Base-by-base conservation (phyloP, 2,797 vertebrate genomes). In the Lutjanus argentimaculatus region DNA sequence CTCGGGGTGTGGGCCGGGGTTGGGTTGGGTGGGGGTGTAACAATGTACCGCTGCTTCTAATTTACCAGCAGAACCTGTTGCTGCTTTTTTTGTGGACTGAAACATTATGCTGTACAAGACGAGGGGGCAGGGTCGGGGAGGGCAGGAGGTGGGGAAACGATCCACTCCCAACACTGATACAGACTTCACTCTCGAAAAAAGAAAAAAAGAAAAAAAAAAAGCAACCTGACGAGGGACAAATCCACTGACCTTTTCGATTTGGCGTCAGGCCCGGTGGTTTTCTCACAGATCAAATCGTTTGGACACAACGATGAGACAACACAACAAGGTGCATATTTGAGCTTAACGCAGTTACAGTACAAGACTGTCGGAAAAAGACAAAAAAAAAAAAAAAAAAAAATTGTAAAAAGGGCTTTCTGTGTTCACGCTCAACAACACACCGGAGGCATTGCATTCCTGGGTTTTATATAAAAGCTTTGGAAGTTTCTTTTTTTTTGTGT, bases 381-480 rank as follows among this genome's bases (percentile, higher is more conserved):
- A 79, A 80, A 84, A 85, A 78, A 66, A 83, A 79, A 80, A 84
- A 85, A 78, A 66, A 79, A 66, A 78, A 79, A 74, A 77, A 82
- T 59, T 95, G 92, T 95, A 94, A 94, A 96, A 95, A 96, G 95
- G 95, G 95, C 95, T 96, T 96, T 96, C 92, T 94, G 91, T 94
- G 93, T 95, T 95, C 90, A 88, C 67, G 94, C 94, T 95, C 91
- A 91, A 92, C 88, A 87, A 92, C 90, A 91, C 93, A 92, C 90
- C 91, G 83, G 93, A 95, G 92, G 91, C 94, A 92, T 91, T 92
- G 92, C 93, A 93, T 95, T 95, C 94, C 95, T 95, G 92, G 86
- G 91, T 95, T 95, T 95, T 94, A 84, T 95, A 94, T 92, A 94
- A 93, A 95, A 92, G 92, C 93, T 93, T 94, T 85, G 85, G 87